Conservation (phyloP, 2,888 invertebrate species). For the Tholera decimalis region DNA sequence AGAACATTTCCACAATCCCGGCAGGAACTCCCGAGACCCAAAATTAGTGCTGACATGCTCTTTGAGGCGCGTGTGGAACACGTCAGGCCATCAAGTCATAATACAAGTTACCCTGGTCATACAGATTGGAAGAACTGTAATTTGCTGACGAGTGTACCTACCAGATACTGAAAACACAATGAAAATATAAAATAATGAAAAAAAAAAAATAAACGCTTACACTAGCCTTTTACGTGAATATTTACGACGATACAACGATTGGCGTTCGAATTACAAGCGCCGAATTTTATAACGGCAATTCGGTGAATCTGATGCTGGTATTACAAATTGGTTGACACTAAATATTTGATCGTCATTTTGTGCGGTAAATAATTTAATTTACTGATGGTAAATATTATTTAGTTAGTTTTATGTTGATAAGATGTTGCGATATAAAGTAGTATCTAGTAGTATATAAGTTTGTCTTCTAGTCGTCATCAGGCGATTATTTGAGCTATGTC, state of each 20-base stretch:
- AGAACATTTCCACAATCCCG: too few species aligned
- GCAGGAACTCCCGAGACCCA: too few species aligned
- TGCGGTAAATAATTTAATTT: slow-evolving; percentile 9
- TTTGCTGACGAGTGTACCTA: too few species aligned
- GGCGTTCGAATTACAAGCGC: slow-evolving; percentile 21
- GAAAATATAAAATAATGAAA: background rate
- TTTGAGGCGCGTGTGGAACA: too few species aligned
- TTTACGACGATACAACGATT: slow-evolving; percentile 19
- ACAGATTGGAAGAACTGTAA: too few species aligned
- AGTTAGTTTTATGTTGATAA: background rate
- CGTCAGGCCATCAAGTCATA: too few species aligned
- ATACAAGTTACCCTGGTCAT: too few species aligned
- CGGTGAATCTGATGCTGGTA: slow-evolving; percentile 32
- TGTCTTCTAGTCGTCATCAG: too few species aligned
- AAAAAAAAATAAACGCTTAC: background rate
- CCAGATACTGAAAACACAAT: too few species aligned
- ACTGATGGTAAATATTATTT: background rate
- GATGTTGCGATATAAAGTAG: background rate
- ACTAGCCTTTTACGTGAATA: background rate
- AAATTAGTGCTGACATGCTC: too few species aligned
- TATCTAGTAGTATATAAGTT: too few species aligned
- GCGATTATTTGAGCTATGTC: background rate
- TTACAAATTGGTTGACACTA: slow-evolving; percentile 25
- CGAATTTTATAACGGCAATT: slow-evolving; percentile 12
- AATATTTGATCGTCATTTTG: slow-evolving; percentile 23